Evolutionary conservation across 1,140 invertebrate genomes (phyloP).

Genomic region (Nasonia vitripennis): DNA sequence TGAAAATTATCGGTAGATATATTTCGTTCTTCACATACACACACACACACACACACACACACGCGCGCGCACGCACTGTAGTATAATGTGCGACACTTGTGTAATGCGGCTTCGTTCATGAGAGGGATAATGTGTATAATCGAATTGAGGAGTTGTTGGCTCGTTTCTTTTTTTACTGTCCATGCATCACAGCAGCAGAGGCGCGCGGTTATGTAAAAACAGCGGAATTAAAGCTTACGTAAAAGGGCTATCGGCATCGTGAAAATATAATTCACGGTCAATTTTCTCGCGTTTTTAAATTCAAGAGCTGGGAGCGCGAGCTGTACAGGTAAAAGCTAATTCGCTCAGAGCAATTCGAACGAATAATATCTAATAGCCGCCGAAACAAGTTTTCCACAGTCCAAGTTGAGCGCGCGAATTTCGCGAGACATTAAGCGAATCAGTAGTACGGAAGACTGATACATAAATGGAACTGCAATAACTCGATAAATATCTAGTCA

Average conservation of each 20-base stretch:
- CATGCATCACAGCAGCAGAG: background rate
- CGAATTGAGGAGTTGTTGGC: slow-evolving; percentile 26
- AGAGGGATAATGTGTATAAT: slow-evolving; percentile 38
- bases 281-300: slow-evolving; percentile 35
- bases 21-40: too few species aligned
- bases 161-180: slow-evolving; percentile 13
- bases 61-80: background rate
- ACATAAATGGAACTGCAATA: slow-evolving; percentile 37
- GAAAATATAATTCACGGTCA: slow-evolving; percentile 37
- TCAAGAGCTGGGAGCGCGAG: slow-evolving; percentile 3
- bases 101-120: background rate
- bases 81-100: background rate
- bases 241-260: slow-evolving; percentile 32
- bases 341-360: background rate
- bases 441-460: slow-evolving; percentile 52
- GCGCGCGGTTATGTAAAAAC: slow-evolving; percentile 44
- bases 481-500: slow-evolving; percentile 40
- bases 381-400: too few species aligned
- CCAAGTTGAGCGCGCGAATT: background rate
- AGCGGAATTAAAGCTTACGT: slow-evolving; percentile 33
- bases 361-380: background rate
- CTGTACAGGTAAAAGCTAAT: background rate
- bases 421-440: slow-evolving; percentile 27
- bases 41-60: too few species aligned
- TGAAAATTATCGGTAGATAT: background rate